Conservation (phyloP, 2,797 vertebrate species). For the Sebastolobus alascanus region DNA sequence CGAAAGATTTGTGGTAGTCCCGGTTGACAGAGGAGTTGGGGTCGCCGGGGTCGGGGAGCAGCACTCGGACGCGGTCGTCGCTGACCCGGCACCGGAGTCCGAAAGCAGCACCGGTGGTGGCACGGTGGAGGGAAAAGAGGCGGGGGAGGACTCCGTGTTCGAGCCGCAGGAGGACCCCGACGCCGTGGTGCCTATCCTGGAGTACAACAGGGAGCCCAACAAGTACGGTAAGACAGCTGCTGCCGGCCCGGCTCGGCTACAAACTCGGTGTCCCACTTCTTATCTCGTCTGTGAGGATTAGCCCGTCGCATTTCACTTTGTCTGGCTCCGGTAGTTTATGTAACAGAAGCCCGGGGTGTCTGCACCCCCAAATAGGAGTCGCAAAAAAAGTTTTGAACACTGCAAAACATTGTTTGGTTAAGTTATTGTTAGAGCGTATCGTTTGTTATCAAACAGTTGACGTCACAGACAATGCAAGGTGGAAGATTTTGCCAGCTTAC, state of each 20-base stretch:
- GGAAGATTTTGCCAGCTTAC: neutral
- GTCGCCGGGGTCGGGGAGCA: constrained; percentile 41
- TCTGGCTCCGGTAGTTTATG: constrained; percentile 5
- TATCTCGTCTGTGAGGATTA: constrained; percentile 68
- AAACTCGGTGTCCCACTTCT: constrained; percentile 57
- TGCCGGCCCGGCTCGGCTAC: neutral
- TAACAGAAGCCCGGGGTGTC: constrained; percentile 1
- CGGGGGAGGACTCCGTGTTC: constrained; percentile 61
- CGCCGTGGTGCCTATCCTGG: constrained; percentile 80
- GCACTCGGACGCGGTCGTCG: constrained; percentile 38
- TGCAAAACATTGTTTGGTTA: fast-evolving
- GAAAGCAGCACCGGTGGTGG: neutral
- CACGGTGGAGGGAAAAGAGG: constrained; percentile 18
- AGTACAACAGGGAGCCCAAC: constrained; percentile 87
- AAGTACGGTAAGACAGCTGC: constrained; percentile 83
- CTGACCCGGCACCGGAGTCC: constrained; percentile 58
- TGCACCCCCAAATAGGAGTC: neutral
- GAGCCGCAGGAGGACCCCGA: constrained; percentile 59
- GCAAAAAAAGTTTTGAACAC: neutral
- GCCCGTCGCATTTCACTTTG: constrained; percentile 4
- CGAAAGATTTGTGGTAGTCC: constrained; percentile 86
- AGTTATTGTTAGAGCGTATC: no score
- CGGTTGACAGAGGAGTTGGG: constrained; percentile 67
- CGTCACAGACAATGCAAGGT: no score
- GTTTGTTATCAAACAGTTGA: no score